Percentiles rank a stretch among this genome's conserved stretches.
phyloP scores from a whole-genome alignment of 2,797 vertebrate genomes.

The Hippocampus kuda region DNA sequence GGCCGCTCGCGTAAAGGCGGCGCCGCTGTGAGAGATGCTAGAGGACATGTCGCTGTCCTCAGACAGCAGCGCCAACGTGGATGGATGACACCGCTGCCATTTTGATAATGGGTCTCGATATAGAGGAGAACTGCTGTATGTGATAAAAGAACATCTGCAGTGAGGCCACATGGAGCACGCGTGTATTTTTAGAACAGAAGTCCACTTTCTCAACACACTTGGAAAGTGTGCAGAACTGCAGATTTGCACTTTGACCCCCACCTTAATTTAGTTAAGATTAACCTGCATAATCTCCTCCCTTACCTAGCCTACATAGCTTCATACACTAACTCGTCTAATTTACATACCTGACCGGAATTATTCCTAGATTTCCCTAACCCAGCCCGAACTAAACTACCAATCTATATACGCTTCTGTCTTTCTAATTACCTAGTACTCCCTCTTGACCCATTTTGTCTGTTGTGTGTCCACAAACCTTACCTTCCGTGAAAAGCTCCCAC shows the following conservation, averaged over 20 bases:
- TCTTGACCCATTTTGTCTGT: too few species aligned
- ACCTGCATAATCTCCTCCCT: too few species aligned
- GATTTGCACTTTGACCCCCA: neutral
- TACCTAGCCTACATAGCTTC: too few species aligned
- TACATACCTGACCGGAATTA: too few species aligned
- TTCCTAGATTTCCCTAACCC: too few species aligned
- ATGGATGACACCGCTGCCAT: neutral
- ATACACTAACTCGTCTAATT: too few species aligned
- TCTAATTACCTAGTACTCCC: too few species aligned
- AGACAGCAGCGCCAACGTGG: neutral
- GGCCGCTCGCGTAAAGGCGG: neutral
- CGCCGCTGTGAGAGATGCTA: neutral
- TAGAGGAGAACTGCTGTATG: neutral
- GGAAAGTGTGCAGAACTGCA: neutral
- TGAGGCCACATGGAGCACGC: neutral
- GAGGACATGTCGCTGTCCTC: neutral
- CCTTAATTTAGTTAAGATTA: too few species aligned
- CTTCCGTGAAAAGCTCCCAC: too few species aligned
- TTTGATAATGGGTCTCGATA: conserved; percentile 1
- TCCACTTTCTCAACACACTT: neutral
- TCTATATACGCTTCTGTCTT: too few species aligned
- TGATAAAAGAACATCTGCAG: conserved; percentile 4
- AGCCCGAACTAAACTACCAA: too few species aligned
- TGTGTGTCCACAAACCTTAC: too few species aligned
- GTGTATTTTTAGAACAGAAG: conserved; percentile 1